Evolutionary conservation across 2,113 vertebrate genomes (phyloP), one percentile per base, ranked within the genome.

Genomic region (Engraulis encrasicolus): DNA sequence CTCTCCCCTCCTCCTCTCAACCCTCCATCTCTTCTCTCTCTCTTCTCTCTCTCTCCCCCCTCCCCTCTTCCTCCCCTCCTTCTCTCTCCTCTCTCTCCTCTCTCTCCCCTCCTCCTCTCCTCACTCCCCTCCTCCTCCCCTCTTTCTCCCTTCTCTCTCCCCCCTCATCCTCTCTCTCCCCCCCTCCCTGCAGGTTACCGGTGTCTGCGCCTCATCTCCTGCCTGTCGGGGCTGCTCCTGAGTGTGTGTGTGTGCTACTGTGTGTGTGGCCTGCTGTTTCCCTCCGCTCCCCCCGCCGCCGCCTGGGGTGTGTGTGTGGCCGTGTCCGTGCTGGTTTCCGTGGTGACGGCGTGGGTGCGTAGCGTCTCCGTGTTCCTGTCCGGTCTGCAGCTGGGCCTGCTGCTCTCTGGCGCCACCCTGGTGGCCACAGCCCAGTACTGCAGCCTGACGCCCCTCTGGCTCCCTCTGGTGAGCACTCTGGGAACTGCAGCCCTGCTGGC

Each of bases 181-280:
- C 80, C 40, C 34, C 31, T 18, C 37, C 40, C 83, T 11, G 0
- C 85, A 97, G 97, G 97, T 50, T 97, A 97, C 85, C 95, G 96
- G 88, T 98, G 96, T 90, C 97, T 97, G 90, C 96, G 95, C 92
- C 94, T 96, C 85, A 94, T 96, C 82, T 96, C 97, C 95, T 98
- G 97, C 92, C 93, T 98, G 50, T 97, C 96, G 0, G 97, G 97
- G 34, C 95, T 97, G 89, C 88, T 95, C 84, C 93, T 94, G 2
- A 95, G 97, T 85, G 95, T 96, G 0, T 90, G 89, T 14, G 91
- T 95, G 20, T 93, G 96, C 74, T 96, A 96, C 87, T 89, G 96
- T 48, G 86, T 97, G 27, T 96, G 96, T 93, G 91, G 92, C 0
- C 88, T 92, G 23, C 82, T 96, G 87, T 93, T 93, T 80, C 89